These are phyloP conservation scores for Halcyon badia DNA, from an alignment of 2,797 vertebrate species.

Conservation along the genomic window DNA sequence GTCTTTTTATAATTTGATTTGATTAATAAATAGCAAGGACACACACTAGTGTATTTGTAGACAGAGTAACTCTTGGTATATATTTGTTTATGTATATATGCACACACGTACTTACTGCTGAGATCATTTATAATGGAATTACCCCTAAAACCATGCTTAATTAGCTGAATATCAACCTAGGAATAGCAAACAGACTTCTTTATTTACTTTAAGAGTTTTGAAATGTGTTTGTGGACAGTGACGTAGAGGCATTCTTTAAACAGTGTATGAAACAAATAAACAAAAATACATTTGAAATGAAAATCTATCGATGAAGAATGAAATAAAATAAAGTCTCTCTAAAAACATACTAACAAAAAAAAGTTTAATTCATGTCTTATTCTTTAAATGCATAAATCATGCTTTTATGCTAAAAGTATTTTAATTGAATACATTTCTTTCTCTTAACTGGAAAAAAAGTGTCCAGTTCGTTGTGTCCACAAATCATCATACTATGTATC, in stretches of 20 bases:
- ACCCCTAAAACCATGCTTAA: background rate
- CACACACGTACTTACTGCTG: slow-evolving; percentile 44
- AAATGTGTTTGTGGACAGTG: slow-evolving; percentile 35
- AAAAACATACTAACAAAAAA: background rate
- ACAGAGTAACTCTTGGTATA: background rate
- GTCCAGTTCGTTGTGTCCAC: background rate
- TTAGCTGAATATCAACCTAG: slow-evolving; percentile 38
- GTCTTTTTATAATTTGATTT: background rate
- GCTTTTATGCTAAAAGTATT: background rate
- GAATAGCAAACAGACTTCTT: slow-evolving; percentile 21
- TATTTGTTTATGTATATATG: slow-evolving; percentile 58
- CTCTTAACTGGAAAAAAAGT: background rate
- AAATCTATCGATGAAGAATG: background rate
- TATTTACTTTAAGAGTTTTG: slow-evolving; percentile 33
- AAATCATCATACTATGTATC: background rate
- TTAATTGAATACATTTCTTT: background rate
- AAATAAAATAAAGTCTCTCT: background rate
- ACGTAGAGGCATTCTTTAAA: background rate
- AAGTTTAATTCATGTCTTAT: background rate
- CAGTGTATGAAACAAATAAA: background rate
- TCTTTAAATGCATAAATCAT: background rate
- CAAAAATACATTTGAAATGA: background rate
- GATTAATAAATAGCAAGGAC: background rate
- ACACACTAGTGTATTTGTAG: slow-evolving; percentile 4
- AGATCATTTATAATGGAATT: background rate